Percentiles rank a stretch among this genome's conserved stretches.
phyloP scores from a whole-genome alignment of 1,140 invertebrate genomes.

The Venustaconcha ellipsiformis region DNA sequence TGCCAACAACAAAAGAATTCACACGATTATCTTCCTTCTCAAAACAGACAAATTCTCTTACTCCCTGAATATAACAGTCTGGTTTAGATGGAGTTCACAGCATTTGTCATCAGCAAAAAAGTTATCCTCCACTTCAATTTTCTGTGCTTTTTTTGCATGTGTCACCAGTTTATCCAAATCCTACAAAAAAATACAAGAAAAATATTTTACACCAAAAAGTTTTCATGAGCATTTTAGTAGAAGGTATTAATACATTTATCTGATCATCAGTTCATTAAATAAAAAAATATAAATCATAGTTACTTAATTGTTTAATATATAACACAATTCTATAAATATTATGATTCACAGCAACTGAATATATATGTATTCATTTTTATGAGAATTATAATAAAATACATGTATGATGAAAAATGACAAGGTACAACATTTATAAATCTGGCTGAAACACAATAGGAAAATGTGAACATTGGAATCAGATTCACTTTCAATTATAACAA shows the following conservation, averaged over 20 bases:
- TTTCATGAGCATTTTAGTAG: neutral
- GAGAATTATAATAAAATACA: too few species aligned
- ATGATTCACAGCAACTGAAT: too few species aligned
- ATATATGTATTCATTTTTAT: too few species aligned
- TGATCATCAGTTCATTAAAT: neutral
- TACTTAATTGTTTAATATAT: neutral
- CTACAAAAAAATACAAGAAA: constrained; percentile 32
- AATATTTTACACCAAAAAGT: neutral
- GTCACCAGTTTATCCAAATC: constrained; percentile 58
- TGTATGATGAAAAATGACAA: too few species aligned
- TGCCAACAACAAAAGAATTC: neutral
- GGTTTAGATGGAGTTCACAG: constrained; percentile 32
- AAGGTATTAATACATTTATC: neutral
- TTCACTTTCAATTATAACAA: too few species aligned
- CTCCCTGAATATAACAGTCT: constrained; percentile 39
- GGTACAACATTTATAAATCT: too few species aligned
- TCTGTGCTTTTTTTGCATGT: constrained; percentile 54
- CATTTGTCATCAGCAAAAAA: constrained; percentile 53
- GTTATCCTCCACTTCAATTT: constrained; percentile 46
- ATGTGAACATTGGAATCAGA: too few species aligned
- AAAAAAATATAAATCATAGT: neutral
- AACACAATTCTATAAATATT: too few species aligned
- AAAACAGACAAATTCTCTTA: constrained; percentile 14
- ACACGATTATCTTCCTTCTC: neutral
- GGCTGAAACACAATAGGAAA: too few species aligned